Evolutionary conservation across 2,888 invertebrate genomes (phyloP).

Genomic region (Acrobasis repandana): DNA sequence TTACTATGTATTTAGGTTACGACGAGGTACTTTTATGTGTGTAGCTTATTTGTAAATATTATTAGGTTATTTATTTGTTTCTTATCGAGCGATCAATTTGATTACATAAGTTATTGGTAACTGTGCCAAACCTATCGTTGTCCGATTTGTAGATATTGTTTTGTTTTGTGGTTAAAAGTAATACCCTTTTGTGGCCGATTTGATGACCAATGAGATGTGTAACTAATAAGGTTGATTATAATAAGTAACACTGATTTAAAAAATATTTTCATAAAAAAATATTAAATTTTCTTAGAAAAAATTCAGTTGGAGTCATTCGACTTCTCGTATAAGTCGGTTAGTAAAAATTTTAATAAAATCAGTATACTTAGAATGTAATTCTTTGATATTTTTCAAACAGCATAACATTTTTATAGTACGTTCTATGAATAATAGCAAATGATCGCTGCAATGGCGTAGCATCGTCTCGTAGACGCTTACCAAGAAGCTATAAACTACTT

Average conservation of each 20-base stretch:
- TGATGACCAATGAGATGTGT: conserved; percentile 1
- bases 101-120: conserved; percentile 41
- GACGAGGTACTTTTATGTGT: conserved; percentile 52
- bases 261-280: neutral
- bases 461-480: too few species aligned
- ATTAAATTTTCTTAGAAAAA: neutral
- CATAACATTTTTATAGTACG: too few species aligned
- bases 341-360: neutral
- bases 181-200: neutral
- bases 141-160: conserved; percentile 6
- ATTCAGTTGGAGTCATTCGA: neutral
- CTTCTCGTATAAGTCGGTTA: neutral
- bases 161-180: conserved; percentile 7
- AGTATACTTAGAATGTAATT: neutral
- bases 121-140: conserved; percentile 11
- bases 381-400: neutral
- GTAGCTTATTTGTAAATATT: conserved; percentile 59
- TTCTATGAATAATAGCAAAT: too few species aligned
- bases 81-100: conserved; percentile 35
- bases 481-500: too few species aligned
- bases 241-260: neutral
- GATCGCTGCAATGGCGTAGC: too few species aligned
- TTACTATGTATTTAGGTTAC: conserved; percentile 68
- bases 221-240: neutral
- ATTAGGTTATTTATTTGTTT: conserved; percentile 43